Evolutionary conservation across 1,140 invertebrate species (phyloP).

Genomic region (Cephus cinctus): DNA sequence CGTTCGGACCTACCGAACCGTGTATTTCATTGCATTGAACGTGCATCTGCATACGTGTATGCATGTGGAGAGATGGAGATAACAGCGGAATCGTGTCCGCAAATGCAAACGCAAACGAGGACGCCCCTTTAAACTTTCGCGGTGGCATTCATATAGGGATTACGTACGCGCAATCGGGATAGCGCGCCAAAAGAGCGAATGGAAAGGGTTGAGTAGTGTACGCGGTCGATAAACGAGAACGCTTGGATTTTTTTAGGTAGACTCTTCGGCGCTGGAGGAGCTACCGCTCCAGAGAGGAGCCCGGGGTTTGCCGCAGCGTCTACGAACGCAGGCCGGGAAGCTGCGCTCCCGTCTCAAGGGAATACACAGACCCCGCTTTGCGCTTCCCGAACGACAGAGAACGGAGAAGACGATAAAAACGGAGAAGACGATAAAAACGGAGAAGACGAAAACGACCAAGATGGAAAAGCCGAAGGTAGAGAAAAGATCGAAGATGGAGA

Average conservation of each 20-base stretch:
- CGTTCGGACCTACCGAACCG: no score
- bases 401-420: conserved; percentile 18
- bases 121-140: no score
- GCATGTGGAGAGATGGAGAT: no score
- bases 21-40: no score
- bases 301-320: conserved; percentile 40
- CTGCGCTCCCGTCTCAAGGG: conserved; percentile 43
- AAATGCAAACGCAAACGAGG: no score
- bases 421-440: neutral
- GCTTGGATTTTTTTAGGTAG: conserved; percentile 54
- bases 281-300: conserved; percentile 59
- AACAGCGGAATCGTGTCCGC: no score
- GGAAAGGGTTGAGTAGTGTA: no score
- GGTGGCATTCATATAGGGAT: no score
- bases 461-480: conserved; percentile 3
- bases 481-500: conserved; percentile 34
- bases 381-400: conserved; percentile 33
- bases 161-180: no score
- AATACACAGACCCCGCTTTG: conserved; percentile 47
- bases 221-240: no score
- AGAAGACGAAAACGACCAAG: neutral
- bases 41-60: no score
- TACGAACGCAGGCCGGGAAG: conserved; percentile 49
- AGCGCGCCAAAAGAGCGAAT: no score
- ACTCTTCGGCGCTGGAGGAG: conserved; percentile 64